Base-by-base conservation (phyloP, 2,888 invertebrate species). In the Operophtera brumata region DNA sequence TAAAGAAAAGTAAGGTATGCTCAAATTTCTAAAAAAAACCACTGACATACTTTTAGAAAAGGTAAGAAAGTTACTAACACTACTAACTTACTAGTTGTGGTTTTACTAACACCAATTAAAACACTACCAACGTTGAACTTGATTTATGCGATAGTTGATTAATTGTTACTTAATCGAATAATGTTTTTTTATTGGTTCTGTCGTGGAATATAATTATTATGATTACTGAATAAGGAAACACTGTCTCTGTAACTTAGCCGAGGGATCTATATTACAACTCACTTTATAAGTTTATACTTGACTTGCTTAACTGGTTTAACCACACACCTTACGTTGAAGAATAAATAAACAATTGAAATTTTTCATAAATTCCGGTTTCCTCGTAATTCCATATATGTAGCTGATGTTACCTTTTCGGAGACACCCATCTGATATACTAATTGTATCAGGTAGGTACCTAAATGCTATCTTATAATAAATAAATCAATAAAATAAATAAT, bases 391-490 rank as follows among this genome's bases (percentile, higher is more conserved):
- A 28, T 47, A 32, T 32, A 6, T 25, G 42, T 12, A 30, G 14
- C 52, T 54, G 53, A 54, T 47, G 47, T 54, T 47, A 54, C 39
- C 53, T 14, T 42, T 47, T 47, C 6, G 26, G 12, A 39, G 26
- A 37, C 32, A 39, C 47, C 43, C 28, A 53, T 43, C 6, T 47
- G 36, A 37, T 32, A 40, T 39, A 20, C 30, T 36, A 30, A 47
- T 42, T 41, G 46, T 45, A 45, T 51, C 6, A 13, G 20, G 20
- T 20, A 20, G 20, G 20, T 20, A 3, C 20, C 4, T 20, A 20
- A 20, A 4, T 20, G 20, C 4, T 20, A 3, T 20, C 20, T 20
- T 20, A 20, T n/a, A n/a, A n/a, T n/a, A n/a, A n/a, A n/a, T n/a
- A n/a, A n/a, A n/a, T n/a, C n/a, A n/a, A n/a, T n/a, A n/a, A n/a